These are phyloP conservation scores for Drosophila neocordata DNA, from an alignment of 1,140 invertebrate species.

Conservation along the genomic window DNA sequence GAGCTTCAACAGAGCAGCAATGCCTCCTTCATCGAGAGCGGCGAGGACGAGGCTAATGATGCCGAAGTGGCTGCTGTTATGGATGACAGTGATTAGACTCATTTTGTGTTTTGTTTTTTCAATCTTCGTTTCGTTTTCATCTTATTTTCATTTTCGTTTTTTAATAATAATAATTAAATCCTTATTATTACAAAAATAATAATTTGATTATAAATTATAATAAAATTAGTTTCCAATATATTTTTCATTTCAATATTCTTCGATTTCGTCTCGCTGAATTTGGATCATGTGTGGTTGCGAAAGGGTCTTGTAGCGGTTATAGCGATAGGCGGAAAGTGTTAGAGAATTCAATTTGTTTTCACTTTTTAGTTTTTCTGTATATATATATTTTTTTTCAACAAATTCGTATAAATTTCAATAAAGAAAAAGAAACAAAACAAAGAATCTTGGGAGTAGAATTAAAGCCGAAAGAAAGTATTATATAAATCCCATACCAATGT, in stretches of 20 bases:
- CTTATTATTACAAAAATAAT: conserved; percentile 80
- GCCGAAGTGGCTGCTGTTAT: conserved; percentile 68
- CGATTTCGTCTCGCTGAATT: conserved; percentile 41
- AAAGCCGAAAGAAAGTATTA: conserved; percentile 43
- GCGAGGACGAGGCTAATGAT: conserved; percentile 55
- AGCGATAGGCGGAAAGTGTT: neutral
- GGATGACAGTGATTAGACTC: conserved; percentile 68
- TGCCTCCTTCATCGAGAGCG: conserved; percentile 65
- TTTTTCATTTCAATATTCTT: conserved; percentile 62
- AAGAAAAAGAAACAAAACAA: conserved; percentile 63
- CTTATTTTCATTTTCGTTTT: conserved; percentile 47
- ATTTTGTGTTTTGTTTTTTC: conserved; percentile 19
- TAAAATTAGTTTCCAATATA: conserved; percentile 77
- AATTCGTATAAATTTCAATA: conserved; percentile 75
- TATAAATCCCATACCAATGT: conserved; percentile 60
- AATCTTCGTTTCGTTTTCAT: conserved; percentile 21
- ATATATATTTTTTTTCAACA: conserved; percentile 58
- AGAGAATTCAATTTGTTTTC: conserved; percentile 36
- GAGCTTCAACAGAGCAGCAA: conserved; percentile 74
- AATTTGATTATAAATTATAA: conserved; percentile 79
- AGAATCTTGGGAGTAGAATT: conserved; percentile 27
- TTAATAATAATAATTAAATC: conserved; percentile 69
- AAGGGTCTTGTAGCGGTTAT: neutral
- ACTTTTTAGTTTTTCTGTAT: conserved; percentile 62
- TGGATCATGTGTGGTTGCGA: neutral